phyloP scores from a whole-genome alignment of 2,113 vertebrate genomes.

The Rhabdornis inornatus region DNA sequence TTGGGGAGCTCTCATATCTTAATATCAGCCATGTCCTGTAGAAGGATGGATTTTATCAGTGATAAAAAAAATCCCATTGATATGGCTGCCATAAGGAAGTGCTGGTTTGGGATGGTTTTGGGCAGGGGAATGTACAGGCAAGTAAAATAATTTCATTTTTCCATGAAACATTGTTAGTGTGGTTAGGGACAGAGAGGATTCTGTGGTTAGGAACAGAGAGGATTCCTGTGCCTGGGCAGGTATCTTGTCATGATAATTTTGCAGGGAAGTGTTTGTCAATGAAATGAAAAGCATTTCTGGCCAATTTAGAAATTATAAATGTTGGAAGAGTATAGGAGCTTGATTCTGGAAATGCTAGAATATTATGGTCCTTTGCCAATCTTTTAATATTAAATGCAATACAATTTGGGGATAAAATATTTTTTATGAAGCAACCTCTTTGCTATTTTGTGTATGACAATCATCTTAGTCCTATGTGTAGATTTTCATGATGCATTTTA shows the following conservation, averaged over 20 bases:
- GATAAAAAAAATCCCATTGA: neutral
- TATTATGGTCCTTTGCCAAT: neutral
- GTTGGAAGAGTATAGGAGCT: neutral
- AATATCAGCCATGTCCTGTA: neutral
- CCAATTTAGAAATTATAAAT: neutral
- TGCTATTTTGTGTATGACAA: fast-evolving
- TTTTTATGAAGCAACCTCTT: neutral
- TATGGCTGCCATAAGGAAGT: neutral
- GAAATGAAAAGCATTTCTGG: neutral
- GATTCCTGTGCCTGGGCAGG: neutral
- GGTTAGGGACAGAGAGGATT: neutral
- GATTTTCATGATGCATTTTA: neutral
- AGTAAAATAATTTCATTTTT: neutral
- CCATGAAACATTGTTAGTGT: neutral
- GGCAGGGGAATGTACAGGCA: neutral
- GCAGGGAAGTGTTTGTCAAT: neutral
- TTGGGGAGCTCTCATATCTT: neutral
- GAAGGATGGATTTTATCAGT: neutral
- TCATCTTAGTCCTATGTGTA: neutral
- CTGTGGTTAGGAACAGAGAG: neutral
- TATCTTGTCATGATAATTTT: neutral
- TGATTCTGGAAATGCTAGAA: neutral
- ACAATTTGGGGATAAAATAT: neutral
- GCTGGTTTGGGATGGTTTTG: neutral
- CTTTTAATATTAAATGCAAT: neutral